A percentile compares a stretch with the other conserved stretches of the same genome.
Evolutionary conservation across 2,113 vertebrate species (phyloP).

Genomic region (Zosterops pallidus): DNA sequence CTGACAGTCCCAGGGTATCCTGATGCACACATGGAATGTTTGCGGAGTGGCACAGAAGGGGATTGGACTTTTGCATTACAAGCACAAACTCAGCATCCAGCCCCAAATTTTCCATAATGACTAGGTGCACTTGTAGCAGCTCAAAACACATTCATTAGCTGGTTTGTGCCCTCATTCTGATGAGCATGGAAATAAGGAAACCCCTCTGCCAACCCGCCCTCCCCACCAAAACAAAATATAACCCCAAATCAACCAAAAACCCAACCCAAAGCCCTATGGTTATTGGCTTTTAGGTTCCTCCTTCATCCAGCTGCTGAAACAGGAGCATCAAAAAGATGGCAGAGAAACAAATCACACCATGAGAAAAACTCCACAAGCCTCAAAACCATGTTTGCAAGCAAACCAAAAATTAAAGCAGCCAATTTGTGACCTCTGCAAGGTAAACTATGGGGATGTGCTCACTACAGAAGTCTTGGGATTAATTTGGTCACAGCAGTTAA

Average conservation of each 20-base stretch:
- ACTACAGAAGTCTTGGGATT: neutral
- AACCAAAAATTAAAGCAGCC: neutral
- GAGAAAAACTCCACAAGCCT: neutral
- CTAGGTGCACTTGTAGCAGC: neutral
- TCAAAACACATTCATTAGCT: neutral
- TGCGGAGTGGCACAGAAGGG: neutral
- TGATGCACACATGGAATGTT: neutral
- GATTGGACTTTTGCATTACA: neutral
- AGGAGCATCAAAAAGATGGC: neutral
- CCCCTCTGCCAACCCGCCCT: no score
- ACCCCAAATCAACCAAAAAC: neutral
- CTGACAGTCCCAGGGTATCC: neutral
- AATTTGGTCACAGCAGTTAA: neutral
- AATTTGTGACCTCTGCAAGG: neutral
- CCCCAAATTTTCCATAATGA: neutral
- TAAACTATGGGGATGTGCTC: neutral
- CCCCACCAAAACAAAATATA: neutral
- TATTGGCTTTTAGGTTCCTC: neutral
- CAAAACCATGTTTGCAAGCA: neutral
- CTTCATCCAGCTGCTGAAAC: neutral
- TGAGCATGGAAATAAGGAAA: neutral
- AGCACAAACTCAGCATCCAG: neutral
- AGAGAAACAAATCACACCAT: neutral
- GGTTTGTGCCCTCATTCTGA: neutral
- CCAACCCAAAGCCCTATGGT: neutral